These are phyloP conservation scores for Furcifer pardalis DNA, from an alignment of 2,797 vertebrate genomes.

Conservation along the genomic window DNA sequence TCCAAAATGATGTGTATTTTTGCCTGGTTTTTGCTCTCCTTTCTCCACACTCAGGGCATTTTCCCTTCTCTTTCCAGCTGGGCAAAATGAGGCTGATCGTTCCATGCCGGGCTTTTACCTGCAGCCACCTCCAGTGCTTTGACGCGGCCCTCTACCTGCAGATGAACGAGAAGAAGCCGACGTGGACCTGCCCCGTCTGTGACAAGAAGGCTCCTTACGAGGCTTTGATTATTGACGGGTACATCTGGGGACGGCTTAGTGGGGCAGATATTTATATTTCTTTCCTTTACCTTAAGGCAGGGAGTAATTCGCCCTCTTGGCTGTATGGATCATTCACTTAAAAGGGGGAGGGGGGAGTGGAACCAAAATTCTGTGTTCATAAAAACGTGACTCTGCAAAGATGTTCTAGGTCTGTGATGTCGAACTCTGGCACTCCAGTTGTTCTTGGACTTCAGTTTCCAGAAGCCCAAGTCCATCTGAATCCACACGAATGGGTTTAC, in stretches of 20 bases:
- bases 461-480: too few species aligned
- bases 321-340: background rate
- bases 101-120: constrained; percentile 76
- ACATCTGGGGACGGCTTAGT: background rate
- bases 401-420: too few species aligned
- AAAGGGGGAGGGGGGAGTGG: too few species aligned
- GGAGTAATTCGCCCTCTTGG: background rate
- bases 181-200: constrained; percentile 80
- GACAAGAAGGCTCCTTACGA: constrained; percentile 75
- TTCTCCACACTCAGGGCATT: too few species aligned
- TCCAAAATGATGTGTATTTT: too few species aligned
- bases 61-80: constrained; percentile 55
- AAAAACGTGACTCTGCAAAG: too few species aligned
- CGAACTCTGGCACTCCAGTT: too few species aligned
- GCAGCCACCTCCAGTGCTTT: constrained; percentile 80
- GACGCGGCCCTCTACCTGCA: constrained; percentile 79
- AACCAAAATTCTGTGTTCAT: too few species aligned
- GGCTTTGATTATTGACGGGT: constrained; percentile 56
- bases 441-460: too few species aligned
- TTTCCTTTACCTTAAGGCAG: background rate
- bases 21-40: too few species aligned
- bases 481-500: too few species aligned
- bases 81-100: constrained; percentile 78
- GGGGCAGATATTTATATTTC: too few species aligned
- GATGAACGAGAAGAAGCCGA: constrained; percentile 82